Evolutionary conservation across 2,888 invertebrate species (phyloP).

Genomic region (Drosophila melanosoma): DNA sequence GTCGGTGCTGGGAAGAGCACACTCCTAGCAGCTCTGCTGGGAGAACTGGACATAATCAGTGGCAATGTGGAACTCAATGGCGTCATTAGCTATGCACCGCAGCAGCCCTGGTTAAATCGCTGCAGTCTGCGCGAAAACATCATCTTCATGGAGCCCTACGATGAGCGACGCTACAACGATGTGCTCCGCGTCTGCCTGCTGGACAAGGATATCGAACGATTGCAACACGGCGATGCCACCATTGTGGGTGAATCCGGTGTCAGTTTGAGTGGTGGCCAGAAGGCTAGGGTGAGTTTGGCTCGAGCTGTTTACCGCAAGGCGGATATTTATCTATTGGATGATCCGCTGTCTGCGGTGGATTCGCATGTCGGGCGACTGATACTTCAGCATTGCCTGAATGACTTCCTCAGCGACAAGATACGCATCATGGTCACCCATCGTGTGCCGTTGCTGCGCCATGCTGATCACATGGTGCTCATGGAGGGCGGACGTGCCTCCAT

Average conservation of each 20-base stretch:
- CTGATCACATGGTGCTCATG: conserved; percentile 86
- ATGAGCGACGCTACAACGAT: conserved; percentile 86
- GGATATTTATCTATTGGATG: conserved; percentile 91
- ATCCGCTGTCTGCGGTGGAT: conserved; percentile 92
- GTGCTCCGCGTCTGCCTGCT: conserved; percentile 88
- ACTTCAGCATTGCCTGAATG: conserved; percentile 89
- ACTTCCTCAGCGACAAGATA: conserved; percentile 87
- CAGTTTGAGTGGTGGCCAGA: conserved; percentile 90
- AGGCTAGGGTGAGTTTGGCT: conserved; percentile 91
- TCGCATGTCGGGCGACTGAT: conserved; percentile 90
- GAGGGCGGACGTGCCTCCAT: conserved; percentile 84
- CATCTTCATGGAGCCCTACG: conserved; percentile 90
- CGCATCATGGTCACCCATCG: conserved; percentile 90
- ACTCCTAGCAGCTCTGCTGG: conserved; percentile 89
- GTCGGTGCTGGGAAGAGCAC: conserved; percentile 92
- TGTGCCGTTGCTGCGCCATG: conserved; percentile 87
- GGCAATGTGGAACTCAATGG: conserved; percentile 89
- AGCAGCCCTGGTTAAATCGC: conserved; percentile 93
- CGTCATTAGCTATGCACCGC: conserved; percentile 90
- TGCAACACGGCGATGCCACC: conserved; percentile 86
- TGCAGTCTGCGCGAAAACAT: conserved; percentile 96
- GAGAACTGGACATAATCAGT: conserved; percentile 88
- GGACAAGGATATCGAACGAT: conserved; percentile 88
- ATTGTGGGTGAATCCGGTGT: conserved; percentile 89
- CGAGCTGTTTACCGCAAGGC: conserved; percentile 90